Evolutionary conservation across 2,113 vertebrate species (phyloP), one percentile per base, ranked within the genome.

Genomic region (Semicossyphus pulcher): DNA sequence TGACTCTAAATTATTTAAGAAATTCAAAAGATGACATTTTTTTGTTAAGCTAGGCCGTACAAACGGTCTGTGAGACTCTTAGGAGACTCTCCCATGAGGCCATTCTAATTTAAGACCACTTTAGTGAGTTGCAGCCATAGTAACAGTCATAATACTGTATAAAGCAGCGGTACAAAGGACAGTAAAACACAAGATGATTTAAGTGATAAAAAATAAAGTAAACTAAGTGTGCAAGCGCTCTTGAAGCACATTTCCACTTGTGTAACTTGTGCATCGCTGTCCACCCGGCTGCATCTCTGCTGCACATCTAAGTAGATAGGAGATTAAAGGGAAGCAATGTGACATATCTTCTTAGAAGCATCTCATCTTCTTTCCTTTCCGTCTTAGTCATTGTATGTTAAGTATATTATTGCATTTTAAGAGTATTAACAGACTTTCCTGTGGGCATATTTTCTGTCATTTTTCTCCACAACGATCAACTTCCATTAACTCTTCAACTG

Each of bases 131-230:
- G 87, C 80, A 73, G 76, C 49, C 81, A 88, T 84, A 69, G 86
- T 42, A 89, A 85, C 84, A 60, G 80, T 76, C 80, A 83, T 77
- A 91, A 89, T 88, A 86, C 44, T 58, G 34, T 42, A 64, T 23
- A 52, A 53, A 47, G 37, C 36, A 32, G 58, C 45, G 44, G 57
- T 69, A 81, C 51, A 72, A 76, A 83, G 75, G 56, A 66, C 61
- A 54, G 36, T 70, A 66, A 72, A 81, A 47, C 63, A 47, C 25
- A 78, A 37, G 60, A 18, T 62, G 29, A 80, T 79, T 58, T 52
- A 20, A 75, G 36, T 60, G 49, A 63, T 57, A 53, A 58, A 69
- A 60, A 65, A 76, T 56, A 64, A 86, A 64, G 47, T 15, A 45
- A 64, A 76, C 32, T 0, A 14, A 68, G 28, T 21, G 11, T 37